Conservation (phyloP, 2,888 invertebrate genomes). For the Quadroppia sp. region DNA sequence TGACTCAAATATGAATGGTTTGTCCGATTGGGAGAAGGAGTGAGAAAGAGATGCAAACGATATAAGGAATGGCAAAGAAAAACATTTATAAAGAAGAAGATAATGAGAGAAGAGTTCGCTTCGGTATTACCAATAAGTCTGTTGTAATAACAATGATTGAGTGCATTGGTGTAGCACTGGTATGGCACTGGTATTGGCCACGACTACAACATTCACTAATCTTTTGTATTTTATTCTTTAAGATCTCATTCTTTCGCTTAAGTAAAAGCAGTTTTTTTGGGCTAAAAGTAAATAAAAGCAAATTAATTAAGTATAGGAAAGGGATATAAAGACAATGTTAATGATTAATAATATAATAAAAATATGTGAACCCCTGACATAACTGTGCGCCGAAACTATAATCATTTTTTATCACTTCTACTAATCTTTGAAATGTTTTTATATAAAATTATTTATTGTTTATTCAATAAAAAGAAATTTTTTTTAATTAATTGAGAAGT, state of each 20-base stretch:
- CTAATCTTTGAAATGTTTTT: no score
- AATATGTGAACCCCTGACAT: not conserved
- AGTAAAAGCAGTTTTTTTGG: not conserved
- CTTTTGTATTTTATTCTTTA: not conserved
- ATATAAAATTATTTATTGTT: no score
- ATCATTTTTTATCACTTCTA: no score
- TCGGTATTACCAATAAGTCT: constrained; percentile 22
- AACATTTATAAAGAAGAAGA: not conserved
- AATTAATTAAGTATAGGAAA: not conserved
- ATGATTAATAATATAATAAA: not conserved
- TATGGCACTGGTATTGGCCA: no score
- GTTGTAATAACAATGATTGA: constrained; percentile 17
- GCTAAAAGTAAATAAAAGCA: constrained; percentile 1
- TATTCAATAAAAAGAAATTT: no score
- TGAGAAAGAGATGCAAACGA: not conserved
- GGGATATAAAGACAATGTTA: not conserved
- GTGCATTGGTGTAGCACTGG: not conserved
- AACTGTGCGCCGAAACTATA: no score
- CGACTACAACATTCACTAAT: not conserved
- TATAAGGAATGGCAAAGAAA: not conserved
- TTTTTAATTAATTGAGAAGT: no score
- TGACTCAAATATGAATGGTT: not conserved
- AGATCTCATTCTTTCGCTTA: not conserved
- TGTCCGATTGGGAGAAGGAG: no score
- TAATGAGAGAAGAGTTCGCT: not conserved